Evolutionary conservation across 2,797 vertebrate species (phyloP).

Genomic region (Oreochromis mossambicus): DNA sequence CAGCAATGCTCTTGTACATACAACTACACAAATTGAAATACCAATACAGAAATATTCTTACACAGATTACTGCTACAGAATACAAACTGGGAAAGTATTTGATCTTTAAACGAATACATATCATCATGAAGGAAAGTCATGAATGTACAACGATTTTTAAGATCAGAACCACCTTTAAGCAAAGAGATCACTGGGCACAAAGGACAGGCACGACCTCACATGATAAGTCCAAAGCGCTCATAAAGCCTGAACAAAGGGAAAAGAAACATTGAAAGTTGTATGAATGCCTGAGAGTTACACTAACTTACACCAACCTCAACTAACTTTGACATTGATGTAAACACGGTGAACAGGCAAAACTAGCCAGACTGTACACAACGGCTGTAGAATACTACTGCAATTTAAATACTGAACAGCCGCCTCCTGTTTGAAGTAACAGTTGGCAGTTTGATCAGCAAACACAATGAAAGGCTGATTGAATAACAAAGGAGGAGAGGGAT

Average conservation of each 20-base stretch:
- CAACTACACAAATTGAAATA: constrained; percentile 19
- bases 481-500: background rate
- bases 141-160: background rate
- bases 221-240: background rate
- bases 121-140: background rate
- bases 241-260: background rate
- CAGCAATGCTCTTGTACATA: background rate
- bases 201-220: background rate
- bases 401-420: background rate
- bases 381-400: background rate
- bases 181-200: background rate
- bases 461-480: background rate
- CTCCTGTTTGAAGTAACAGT: background rate
- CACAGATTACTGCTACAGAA: constrained; percentile 67
- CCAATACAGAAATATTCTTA: constrained; percentile 30
- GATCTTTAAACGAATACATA: background rate
- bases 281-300: background rate
- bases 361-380: background rate
- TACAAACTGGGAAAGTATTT: background rate
- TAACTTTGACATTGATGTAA: background rate
- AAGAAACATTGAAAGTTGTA: background rate
- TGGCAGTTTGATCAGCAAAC: background rate
- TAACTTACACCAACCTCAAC: background rate
- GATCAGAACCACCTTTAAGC: background rate
- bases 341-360: background rate